Base-by-base conservation (phyloP, 1,140 invertebrate genomes). In the Halesus radiatus region DNA sequence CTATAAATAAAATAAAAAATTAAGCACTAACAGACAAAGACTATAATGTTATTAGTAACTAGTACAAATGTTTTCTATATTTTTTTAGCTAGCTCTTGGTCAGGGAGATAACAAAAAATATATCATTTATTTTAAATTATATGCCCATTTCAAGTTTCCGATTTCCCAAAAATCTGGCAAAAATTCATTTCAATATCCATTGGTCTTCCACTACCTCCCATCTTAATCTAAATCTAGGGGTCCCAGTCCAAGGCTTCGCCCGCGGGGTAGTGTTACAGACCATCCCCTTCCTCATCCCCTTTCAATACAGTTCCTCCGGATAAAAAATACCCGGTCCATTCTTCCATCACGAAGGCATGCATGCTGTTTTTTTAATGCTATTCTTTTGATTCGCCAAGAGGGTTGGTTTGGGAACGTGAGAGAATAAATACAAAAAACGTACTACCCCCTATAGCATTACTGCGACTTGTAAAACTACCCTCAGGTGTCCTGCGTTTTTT, bases 241-340 rank as follows among this genome's bases (percentile, higher is more conserved):
- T 32, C 50, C 68, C 68, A 72, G 68, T 50, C 1, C 15, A 20
- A 50, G 37, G 37, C 80, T 82, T 78, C 78, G 53, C 81, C 81
- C 77, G 29, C 64, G 81, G 81, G 81, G 81, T 83, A 83, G 78
- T 83, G 75, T 82, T 82, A 70, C 78, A 78, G 52, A 60, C 78
- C 81, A 79, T 80, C 81, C 74, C 80, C 54, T 54, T 77, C 50
- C 80, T 23, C 66, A 15, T 53, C 50, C 8, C 23, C 54, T 45
- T 56, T 54, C 32, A 77, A 73, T 56, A 75, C 53, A 83, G 81
- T 83, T 83, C 78, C 68, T 83, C 54, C n/a, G 18, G 6, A 70
- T 80, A 80, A 83, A 83, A 83, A 83, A 80, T 32, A 50, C 68
- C 52, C 37, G 75, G 81, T 83, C 81, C 81, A 80, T 83, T 83